A percentile compares a stretch with the other conserved stretches of the same genome.
Conservation (phyloP, 2,113 vertebrate genomes). For the Trichomycterus rosablanca region DNA sequence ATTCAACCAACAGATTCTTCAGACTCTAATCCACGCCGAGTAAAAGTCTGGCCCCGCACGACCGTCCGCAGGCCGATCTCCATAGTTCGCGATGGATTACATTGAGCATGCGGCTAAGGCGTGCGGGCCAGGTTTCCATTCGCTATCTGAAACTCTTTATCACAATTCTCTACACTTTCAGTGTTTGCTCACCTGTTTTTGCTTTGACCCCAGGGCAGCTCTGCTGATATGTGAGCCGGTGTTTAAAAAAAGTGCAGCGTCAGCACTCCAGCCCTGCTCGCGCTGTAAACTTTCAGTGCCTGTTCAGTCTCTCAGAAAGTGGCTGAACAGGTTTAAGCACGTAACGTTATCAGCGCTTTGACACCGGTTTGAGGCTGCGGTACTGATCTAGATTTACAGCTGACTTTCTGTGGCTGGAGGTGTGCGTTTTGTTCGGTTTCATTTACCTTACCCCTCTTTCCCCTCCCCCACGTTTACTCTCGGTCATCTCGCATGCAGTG, state of each 20-base stretch:
- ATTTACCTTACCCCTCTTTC: conserved; percentile 1
- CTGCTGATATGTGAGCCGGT: conserved; percentile 47
- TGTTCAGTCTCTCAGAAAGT: conserved; percentile 10
- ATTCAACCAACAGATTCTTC: too few species aligned
- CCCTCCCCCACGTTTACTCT: conserved; percentile 13
- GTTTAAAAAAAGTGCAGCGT: conserved; percentile 13
- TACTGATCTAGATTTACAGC: not conserved
- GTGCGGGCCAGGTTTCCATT: not conserved
- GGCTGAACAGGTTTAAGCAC: conserved; percentile 16
- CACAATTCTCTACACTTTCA: conserved; percentile 56
- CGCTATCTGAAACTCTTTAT: conserved; percentile 42
- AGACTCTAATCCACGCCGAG: too few species aligned
- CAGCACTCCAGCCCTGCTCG: not conserved
- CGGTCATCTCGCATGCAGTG: conserved; percentile 39
- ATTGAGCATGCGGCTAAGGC: conserved; percentile 12
- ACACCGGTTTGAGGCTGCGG: not conserved
- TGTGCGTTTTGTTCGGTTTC: conserved; percentile 6
- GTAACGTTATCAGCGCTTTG: conserved; percentile 9
- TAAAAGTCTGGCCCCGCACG: too few species aligned
- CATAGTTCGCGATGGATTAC: too few species aligned
- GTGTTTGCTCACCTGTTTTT: conserved; percentile 66
- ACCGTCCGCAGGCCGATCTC: too few species aligned
- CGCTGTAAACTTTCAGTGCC: conserved; percentile 22
- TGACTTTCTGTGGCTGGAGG: conserved; percentile 10
- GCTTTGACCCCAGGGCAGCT: conserved; percentile 39